Conservation (phyloP, 2,113 vertebrate species). For the Terrapene triunguis region DNA sequence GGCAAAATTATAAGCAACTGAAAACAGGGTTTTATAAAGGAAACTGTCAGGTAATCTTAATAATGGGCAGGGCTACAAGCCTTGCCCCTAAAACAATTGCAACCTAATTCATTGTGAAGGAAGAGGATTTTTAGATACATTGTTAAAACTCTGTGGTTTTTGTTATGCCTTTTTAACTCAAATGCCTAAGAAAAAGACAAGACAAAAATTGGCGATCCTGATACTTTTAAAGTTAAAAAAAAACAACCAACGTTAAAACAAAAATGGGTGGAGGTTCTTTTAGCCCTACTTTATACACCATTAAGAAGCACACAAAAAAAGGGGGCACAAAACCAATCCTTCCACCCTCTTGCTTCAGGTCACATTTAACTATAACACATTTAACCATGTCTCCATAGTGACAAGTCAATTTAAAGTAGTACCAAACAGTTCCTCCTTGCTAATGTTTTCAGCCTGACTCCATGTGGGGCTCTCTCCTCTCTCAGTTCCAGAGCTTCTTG, state of each 20-base stretch:
- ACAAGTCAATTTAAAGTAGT: slow-evolving; percentile 16
- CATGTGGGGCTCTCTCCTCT: not conserved
- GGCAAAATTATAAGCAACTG: not conserved
- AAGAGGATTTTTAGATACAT: not conserved
- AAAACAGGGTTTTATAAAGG: not conserved
- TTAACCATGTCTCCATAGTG: not conserved
- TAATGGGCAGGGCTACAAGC: not conserved
- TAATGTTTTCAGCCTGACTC: slow-evolving; percentile 16
- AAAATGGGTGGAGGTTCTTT: not conserved
- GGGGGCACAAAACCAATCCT: not conserved
- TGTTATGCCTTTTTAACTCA: not conserved
- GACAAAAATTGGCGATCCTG: not conserved
- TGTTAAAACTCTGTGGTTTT: not conserved
- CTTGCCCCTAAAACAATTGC: not conserved
- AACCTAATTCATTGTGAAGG: not conserved
- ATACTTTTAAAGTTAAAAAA: not conserved
- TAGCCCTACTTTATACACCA: not conserved
- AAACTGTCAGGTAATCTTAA: not conserved
- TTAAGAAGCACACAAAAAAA: not conserved
- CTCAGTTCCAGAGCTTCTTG: not conserved
- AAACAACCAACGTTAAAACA: not conserved
- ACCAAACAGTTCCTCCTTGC: slow-evolving; percentile 13
- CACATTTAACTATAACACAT: not conserved
- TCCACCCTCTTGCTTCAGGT: not conserved
- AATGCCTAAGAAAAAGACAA: not conserved